Evolutionary conservation across 2,113 vertebrate genomes (phyloP), one percentile per base, ranked within the genome.

Genomic region (Epinephelus cyanopodus): DNA sequence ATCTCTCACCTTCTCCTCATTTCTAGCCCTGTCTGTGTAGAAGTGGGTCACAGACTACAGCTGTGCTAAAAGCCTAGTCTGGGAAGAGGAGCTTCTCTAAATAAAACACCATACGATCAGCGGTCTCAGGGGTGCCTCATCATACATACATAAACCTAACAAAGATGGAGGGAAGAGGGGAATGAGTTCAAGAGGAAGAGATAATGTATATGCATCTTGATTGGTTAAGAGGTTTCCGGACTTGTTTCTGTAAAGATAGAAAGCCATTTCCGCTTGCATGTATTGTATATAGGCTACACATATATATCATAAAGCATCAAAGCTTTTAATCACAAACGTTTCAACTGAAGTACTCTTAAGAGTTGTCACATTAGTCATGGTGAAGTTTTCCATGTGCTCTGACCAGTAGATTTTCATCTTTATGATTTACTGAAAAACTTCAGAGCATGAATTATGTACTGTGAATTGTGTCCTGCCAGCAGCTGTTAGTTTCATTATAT

Each of bases 1-100:
- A 33, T 53, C 74, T 19, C 18, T 74, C 65, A 74, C 37, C 77
- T 84, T 58, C 81, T 73, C 64, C 65, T 82, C 57, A 76, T 79
- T 78, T 68, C 79, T 4, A 52, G 48, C 63, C 37, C 23, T 67
- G 85, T 60, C 70, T 82, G 72, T 68, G 57, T 57, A 63, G 81
- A 94, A 94, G 88, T 94, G 86, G 94, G 94, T 95, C 94, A 93
- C 67, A 91, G 81, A 90, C 91, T 88, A 68, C 91, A 91, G 84
- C 89, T 82, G 83, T 58, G 90, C 87, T 92, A 92, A 95, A 93
- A 93, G 90, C 89, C 83, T 47, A 9, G 81, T 83, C 86, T 88
- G 82, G 74, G 78, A 90, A 88, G 82, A 82, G 39, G 67, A 83
- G 57, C 73, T 67, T 86, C 78, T 88, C 85, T 95, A 92, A 94